Evolutionary conservation across 2,797 vertebrate species (phyloP), one percentile per base, ranked within the genome.

Genomic region (Microctenopoma stevenorrisi): DNA sequence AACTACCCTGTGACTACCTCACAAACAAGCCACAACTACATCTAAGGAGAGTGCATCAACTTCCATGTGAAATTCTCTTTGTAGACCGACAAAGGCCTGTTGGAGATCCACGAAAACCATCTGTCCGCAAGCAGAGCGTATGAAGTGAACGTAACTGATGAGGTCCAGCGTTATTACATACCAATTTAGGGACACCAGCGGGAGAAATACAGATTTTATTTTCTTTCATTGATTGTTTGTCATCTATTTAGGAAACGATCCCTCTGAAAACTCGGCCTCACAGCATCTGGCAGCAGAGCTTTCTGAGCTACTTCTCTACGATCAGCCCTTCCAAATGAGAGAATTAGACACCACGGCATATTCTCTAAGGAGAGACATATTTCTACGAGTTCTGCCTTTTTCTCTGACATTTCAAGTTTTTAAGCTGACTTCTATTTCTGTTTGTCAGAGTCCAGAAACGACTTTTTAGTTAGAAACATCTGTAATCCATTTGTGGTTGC

Each of bases 401-500:
- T 22, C 43, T 53, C 30, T 55, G 25, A 53, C 18, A 4, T 76
- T 81, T 66, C 52, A 77, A 78, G 9, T 30, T 30, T 30, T 30
- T 30, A 82, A 84, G 76, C 74, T 72, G 64, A 71, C 75, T 62
- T 86, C 77, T 86, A 76, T 86, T 88, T 86, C 75, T 84, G 69
- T 84, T 47, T 90, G 84, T 90, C 72, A 81, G 72, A 79, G 81
- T 90, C 84, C 84, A 86, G 81, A 90, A 88, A 22, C 69, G 67
- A 78, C 84, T 85, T 89, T 85, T 86, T 85, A 79, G 72, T 81
- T 64, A 46, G 42, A 55, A 86, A 89, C 90, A 92, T 91, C 89
- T 92, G 91, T 82, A 83, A 89, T 88, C 86, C 86, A 91, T 93
- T 92, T 92, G 88, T 83, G 90, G 90, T 58, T 77, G 79, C 75